A percentile compares a stretch with the other conserved stretches of the same genome.
These are phyloP conservation scores for Xenopus borealis DNA, from an alignment of 2,113 vertebrate genomes.

Conservation along the genomic window DNA sequence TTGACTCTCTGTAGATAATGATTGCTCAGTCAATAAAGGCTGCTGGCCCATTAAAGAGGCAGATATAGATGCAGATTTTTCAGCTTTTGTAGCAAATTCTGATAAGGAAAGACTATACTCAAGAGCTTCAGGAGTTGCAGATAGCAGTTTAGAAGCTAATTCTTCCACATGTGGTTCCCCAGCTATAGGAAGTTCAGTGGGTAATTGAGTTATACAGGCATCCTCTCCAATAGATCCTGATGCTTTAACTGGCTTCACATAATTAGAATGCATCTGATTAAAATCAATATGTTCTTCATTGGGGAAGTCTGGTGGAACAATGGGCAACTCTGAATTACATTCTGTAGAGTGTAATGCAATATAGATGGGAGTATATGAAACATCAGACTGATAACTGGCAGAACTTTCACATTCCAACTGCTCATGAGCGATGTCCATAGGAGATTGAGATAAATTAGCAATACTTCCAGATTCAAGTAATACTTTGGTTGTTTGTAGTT, in stretches of 20 bases:
- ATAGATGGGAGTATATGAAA: background rate
- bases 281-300: conserved; percentile 2
- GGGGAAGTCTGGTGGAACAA: background rate
- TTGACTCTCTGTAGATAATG: background rate
- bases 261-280: background rate
- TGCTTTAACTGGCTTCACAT: background rate
- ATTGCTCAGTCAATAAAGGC: background rate
- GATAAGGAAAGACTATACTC: background rate
- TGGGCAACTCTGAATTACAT: background rate
- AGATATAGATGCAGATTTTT: background rate
- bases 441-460: background rate
- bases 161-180: background rate
- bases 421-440: background rate
- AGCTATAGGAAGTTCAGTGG: background rate
- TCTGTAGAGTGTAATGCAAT: no score
- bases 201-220: background rate
- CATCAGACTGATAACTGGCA: background rate
- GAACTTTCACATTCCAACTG: background rate
- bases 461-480: no score
- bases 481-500: background rate
- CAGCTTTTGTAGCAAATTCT: background rate
- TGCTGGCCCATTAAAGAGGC: background rate
- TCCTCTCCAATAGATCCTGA: background rate
- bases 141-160: background rate
- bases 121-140: background rate